Conservation (phyloP, 2,113 vertebrate genomes). For the Falco punctatus region DNA sequence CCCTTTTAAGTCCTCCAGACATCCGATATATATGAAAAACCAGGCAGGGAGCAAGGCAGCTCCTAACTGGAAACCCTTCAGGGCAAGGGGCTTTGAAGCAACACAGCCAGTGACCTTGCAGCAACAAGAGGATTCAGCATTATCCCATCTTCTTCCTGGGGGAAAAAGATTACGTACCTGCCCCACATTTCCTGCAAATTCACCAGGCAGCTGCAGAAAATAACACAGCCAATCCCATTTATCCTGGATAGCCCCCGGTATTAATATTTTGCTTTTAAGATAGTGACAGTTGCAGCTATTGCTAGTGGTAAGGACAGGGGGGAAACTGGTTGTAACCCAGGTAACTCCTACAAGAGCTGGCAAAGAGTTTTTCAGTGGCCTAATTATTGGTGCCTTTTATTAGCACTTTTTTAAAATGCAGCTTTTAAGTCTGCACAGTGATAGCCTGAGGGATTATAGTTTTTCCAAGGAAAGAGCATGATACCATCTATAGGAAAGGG, state of each 20-base stretch:
- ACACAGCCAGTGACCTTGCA: neutral
- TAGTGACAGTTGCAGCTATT: neutral
- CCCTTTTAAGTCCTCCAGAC: neutral
- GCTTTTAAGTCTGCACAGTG: neutral
- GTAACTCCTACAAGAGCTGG: neutral
- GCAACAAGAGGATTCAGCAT: fast-evolving
- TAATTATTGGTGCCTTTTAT: neutral
- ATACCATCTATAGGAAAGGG: neutral
- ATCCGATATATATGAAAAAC: neutral
- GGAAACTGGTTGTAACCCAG: neutral
- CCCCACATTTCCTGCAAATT: neutral
- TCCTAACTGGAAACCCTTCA: neutral
- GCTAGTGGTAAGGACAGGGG: neutral
- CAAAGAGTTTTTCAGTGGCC: neutral
- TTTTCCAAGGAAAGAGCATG: neutral
- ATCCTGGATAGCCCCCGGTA: fast-evolving
- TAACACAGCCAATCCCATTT: neutral
- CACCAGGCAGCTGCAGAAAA: neutral
- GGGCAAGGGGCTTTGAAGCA: neutral
- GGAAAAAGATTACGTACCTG: fast-evolving
- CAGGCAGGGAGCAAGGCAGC: neutral
- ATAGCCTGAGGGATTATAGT: fast-evolving
- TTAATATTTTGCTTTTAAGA: neutral
- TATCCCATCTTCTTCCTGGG: neutral
- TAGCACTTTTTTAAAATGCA: neutral